These are phyloP conservation scores for Drosophila pectinifera DNA, from an alignment of 1,140 invertebrate genomes.

Conservation along the genomic window DNA sequence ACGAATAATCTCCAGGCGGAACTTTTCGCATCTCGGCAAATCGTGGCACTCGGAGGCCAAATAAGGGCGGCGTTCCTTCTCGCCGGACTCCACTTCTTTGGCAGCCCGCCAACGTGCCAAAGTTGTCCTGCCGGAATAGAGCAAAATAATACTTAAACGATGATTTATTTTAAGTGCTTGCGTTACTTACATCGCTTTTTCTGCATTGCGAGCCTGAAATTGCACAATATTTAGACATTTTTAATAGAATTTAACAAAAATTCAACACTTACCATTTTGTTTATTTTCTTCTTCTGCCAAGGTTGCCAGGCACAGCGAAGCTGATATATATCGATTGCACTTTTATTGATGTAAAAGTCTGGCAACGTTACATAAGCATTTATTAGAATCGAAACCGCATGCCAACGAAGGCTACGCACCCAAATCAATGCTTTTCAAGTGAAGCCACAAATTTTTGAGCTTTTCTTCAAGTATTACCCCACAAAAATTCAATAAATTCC, in stretches of 20 bases:
- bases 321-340: neutral
- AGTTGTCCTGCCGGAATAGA: constrained; percentile 91
- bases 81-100: constrained; percentile 93
- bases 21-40: constrained; percentile 96
- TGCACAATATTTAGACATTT: constrained; percentile 10
- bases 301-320: constrained; percentile 2
- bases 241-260: constrained; percentile 13
- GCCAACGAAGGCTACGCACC: too few relatives aligned
- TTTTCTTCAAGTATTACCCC: too few relatives aligned
- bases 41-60: constrained; percentile 97
- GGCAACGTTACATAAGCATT: neutral
- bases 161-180: too few relatives aligned
- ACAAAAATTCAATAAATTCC: too few relatives aligned
- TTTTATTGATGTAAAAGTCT: neutral
- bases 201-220: constrained; percentile 90
- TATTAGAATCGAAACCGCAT: too few relatives aligned
- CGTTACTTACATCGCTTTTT: constrained; percentile 92
- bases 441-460: too few relatives aligned
- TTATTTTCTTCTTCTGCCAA: constrained; percentile 33
- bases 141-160: neutral
- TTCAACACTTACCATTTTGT: constrained; percentile 67
- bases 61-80: constrained; percentile 94
- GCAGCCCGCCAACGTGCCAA: constrained; percentile 97
- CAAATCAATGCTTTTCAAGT: too few relatives aligned
- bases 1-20: constrained; percentile 97